Conservation (phyloP, 1,140 invertebrate species). For the Fopius arisanus region DNA sequence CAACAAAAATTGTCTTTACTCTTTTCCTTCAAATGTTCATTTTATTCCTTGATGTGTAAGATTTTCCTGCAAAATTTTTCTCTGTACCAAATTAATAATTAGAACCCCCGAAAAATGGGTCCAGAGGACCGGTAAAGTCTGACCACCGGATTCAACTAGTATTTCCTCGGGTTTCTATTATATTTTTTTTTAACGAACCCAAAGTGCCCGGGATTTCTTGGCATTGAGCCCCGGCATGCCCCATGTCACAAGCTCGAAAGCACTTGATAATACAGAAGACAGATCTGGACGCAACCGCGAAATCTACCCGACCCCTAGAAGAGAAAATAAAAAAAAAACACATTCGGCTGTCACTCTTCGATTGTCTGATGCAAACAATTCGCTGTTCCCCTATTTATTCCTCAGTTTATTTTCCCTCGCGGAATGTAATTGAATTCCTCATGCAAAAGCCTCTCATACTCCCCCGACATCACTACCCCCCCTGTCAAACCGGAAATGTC, state of each 20-base stretch:
- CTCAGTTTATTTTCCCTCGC: neutral
- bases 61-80: too few relatives aligned
- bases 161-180: neutral
- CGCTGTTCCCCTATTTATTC: neutral
- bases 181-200: neutral
- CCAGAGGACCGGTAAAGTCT: neutral
- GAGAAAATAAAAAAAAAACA: neutral
- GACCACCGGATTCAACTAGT: constrained; percentile 21
- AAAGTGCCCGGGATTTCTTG: constrained; percentile 12
- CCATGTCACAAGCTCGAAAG: constrained; percentile 11
- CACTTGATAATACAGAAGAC: constrained; percentile 27
- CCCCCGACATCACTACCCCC: neutral
- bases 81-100: neutral
- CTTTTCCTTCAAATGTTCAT: too few relatives aligned
- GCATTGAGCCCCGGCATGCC: constrained; percentile 22
- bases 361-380: neutral
- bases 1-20: too few relatives aligned
- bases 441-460: neutral
- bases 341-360: neutral
- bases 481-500: neutral
- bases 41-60: too few relatives aligned
- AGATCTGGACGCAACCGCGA: neutral
- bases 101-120: neutral
- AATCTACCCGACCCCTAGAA: neutral
- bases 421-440: neutral